phyloP scores from a whole-genome alignment of 2,888 invertebrate genomes.

The Anthrax anthrax region DNA sequence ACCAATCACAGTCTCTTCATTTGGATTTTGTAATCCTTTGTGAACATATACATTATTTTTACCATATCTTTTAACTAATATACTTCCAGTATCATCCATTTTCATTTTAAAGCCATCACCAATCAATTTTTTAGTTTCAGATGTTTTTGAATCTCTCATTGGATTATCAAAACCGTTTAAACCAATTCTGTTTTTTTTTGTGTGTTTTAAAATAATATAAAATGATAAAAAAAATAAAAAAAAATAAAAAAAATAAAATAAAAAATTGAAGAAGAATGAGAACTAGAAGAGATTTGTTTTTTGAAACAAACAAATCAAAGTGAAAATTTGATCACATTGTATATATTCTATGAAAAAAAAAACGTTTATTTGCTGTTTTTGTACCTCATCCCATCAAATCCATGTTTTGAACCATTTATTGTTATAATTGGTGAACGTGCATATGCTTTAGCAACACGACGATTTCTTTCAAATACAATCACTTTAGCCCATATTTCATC shows the following conservation, averaged over 20 bases:
- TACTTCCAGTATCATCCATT: slow-evolving; percentile 58
- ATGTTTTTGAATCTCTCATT: slow-evolving; percentile 82
- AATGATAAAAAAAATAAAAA: background rate
- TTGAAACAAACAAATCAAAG: too few species aligned
- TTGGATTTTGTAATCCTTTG: slow-evolving; percentile 33
- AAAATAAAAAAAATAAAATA: background rate
- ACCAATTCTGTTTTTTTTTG: slow-evolving; percentile 56
- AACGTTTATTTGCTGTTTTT: slow-evolving; percentile 20
- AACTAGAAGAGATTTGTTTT: too few species aligned
- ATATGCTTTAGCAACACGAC: slow-evolving; percentile 93
- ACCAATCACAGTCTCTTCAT: slow-evolving; percentile 49
- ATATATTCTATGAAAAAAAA: too few species aligned
- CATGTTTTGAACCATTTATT: slow-evolving; percentile 88
- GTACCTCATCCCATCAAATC: slow-evolving; percentile 91
- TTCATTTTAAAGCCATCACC: slow-evolving; percentile 66
- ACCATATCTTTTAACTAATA: slow-evolving; percentile 52
- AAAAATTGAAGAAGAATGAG: background rate
- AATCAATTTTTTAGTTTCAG: slow-evolving; percentile 82
- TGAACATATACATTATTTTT: slow-evolving; percentile 53
- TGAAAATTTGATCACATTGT: too few species aligned
- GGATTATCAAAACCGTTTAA: slow-evolving; percentile 92
- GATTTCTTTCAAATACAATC: slow-evolving; percentile 87
- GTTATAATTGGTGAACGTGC: slow-evolving; percentile 90
- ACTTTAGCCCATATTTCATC: slow-evolving; percentile 99
- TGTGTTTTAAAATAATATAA: too few species aligned